phyloP scores from a whole-genome alignment of 2,113 vertebrate genomes.

The Poecilia latipinna region DNA sequence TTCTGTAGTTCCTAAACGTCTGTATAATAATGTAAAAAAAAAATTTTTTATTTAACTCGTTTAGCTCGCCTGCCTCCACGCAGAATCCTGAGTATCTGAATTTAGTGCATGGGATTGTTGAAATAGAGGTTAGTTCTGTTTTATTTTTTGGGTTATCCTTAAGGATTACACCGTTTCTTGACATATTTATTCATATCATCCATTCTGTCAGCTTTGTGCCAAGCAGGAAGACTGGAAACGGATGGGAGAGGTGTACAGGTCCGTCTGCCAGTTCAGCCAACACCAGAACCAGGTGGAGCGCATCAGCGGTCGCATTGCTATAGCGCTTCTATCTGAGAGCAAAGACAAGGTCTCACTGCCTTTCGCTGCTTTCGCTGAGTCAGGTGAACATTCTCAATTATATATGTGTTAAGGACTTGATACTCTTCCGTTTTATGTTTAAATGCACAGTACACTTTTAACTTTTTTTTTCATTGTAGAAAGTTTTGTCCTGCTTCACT shows the following conservation, averaged over 20 bases:
- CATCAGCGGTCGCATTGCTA: conserved; percentile 81
- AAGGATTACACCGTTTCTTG: background rate
- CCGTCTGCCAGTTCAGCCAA: conserved; percentile 76
- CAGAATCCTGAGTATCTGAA: conserved; percentile 45
- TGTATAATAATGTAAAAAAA: background rate
- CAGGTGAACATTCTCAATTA: conserved; percentile 70
- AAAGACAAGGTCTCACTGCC: conserved; percentile 83
- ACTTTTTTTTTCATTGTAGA: too few relatives aligned
- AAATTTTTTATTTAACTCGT: background rate
- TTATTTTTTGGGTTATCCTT: background rate
- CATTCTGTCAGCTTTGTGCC: conserved; percentile 81
- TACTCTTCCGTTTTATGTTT: too few relatives aligned
- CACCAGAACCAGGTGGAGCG: conserved; percentile 81
- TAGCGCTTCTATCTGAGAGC: conserved; percentile 80
- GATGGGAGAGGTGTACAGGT: conserved; percentile 84
- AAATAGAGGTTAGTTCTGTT: conserved; percentile 69
- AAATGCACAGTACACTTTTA: too few relatives aligned
- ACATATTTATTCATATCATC: background rate
- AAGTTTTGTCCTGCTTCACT: too few relatives aligned
- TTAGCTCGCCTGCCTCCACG: conserved; percentile 17
- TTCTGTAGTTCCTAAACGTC: background rate
- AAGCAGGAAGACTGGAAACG: conserved; percentile 86
- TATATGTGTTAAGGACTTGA: too few relatives aligned
- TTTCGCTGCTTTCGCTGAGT: conserved; percentile 88
- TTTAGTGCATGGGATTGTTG: conserved; percentile 58